These are phyloP conservation scores for Leuctra nigra DNA, from an alignment of 2,888 invertebrate genomes.

Conservation along the genomic window DNA sequence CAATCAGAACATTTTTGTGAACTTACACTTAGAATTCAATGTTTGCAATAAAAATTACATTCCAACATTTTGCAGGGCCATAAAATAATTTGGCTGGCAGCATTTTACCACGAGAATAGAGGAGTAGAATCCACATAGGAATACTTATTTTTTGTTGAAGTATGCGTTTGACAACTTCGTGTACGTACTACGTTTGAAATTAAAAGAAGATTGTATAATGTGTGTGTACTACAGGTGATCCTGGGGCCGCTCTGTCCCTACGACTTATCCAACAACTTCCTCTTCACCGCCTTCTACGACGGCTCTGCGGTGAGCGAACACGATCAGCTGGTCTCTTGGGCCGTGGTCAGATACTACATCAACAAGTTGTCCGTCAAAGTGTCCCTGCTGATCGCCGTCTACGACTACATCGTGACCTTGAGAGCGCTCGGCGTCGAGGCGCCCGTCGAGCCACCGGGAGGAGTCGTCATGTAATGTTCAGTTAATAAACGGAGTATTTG, in stretches of 20 bases:
- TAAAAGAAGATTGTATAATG: background rate
- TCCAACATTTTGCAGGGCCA: too few species aligned
- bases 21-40: too few species aligned
- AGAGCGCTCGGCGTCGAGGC: slow-evolving; percentile 5
- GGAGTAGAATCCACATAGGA: too few species aligned
- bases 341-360: background rate
- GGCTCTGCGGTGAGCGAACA: background rate
- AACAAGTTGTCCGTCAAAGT: slow-evolving; percentile 5
- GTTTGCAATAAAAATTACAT: too few species aligned
- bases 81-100: too few species aligned
- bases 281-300: background rate
- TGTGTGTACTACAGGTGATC: background rate
- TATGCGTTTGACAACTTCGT: too few species aligned
- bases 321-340: background rate
- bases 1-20: too few species aligned
- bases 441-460: slow-evolving; percentile 28
- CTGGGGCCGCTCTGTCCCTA: slow-evolving; percentile 18
- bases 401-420: slow-evolving; percentile 18
- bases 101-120: too few species aligned
- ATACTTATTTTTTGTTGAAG: too few species aligned
- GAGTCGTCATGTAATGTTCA: background rate
- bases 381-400: slow-evolving; percentile 14
- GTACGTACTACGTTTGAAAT: background rate
- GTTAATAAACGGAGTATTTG: background rate
- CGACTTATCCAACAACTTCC: background rate